Base-by-base conservation (phyloP, 2,888 invertebrate species). In the Eilema depressum region DNA sequence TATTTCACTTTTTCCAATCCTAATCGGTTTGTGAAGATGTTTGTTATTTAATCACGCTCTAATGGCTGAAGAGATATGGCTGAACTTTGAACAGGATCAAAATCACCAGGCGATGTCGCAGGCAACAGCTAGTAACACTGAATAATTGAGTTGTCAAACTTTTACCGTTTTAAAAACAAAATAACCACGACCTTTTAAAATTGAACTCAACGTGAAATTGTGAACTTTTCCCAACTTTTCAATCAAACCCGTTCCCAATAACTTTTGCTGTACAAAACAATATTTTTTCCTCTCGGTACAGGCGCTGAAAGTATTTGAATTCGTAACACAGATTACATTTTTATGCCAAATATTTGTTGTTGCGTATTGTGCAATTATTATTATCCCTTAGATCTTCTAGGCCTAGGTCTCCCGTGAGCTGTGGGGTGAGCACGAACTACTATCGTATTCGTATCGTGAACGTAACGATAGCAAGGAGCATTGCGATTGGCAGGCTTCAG, bases 241-340 rank as follows among this genome's bases (percentile, higher is more conserved):
- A 80, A 79, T 82, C 80, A 80, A 80, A 82, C 73, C 70, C 61
- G 61, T 79, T 68, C 33, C 23, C 33, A 33, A 14, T 37, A 70
- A 69, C 65, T 64, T 68, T 68, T 26, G 26, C 59, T 25, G 59
- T 63, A 25, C 47, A 28, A 60, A 64, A 64, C 30, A 69, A 69
- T 64, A 69, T 63, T n/a, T 56, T 23, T 23, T 8, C 56, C 37
- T 26, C n/a, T 68, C 20, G 26, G 5, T 33, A 63, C 20, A 41
- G 41, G 41, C 23, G n/a, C n/a, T n/a, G n/a, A 37, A 63, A 68
- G 53, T 62, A 68, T 63, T 68, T 33, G 25, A 56, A 10, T 17
- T 12, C 1, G 10, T 28, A 28, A n/a, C n/a, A 66, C 47, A 8
- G 12, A 41, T 41, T 60, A n/a, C 28, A 30, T n/a, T 3, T 62